Evolutionary conservation across 2,113 vertebrate genomes (phyloP), one percentile per base, ranked within the genome.

Genomic region (Murina feae): DNA sequence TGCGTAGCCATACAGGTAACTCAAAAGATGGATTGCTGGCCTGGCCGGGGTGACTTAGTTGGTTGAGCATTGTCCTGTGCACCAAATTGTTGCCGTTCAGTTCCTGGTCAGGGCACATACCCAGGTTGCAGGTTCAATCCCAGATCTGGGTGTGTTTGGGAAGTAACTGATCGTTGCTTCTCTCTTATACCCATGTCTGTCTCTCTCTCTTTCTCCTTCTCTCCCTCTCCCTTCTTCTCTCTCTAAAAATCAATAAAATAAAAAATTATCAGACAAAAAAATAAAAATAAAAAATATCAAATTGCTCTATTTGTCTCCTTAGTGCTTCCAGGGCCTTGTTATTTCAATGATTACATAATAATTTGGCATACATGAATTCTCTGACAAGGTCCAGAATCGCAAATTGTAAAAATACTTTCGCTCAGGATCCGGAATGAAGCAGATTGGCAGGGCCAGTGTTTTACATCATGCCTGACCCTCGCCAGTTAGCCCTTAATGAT

Each of bases 361-460:
- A 4, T 32, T 89, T 93, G 79, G 86, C 92, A 63, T 39, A 53
- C 0, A 0, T 49, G 47, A 88, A 32, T 47, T 92, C 49, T 66
- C 86, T 94, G 93, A 75, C 74, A 55, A 74, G 44, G 66, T 71
- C 93, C 49, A 37, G 72, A 49, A 85, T 86, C 79, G 89, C 69
- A 65, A 69, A 78, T n/a, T 82, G 21, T 91, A 75, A 96, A 90
- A 90, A 65, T 55, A 42, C 12, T 90, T 87, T 11, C 44, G 53
- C 63, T 47, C 53, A 53, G 68, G 39, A 65, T 82, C 47, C 53
- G 25, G 86, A 85, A 74, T 28, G 63, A 47, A 94, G 4, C 68
- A 39, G 72, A 44, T 39, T 35, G 86, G 89, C 35, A 75, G 65
- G n/a, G 44, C 21, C 25, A 78, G 1, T 49, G 37, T 58, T 76